These are phyloP conservation scores for Otus sunia DNA, from an alignment of 2,113 vertebrate species.

Conservation along the genomic window DNA sequence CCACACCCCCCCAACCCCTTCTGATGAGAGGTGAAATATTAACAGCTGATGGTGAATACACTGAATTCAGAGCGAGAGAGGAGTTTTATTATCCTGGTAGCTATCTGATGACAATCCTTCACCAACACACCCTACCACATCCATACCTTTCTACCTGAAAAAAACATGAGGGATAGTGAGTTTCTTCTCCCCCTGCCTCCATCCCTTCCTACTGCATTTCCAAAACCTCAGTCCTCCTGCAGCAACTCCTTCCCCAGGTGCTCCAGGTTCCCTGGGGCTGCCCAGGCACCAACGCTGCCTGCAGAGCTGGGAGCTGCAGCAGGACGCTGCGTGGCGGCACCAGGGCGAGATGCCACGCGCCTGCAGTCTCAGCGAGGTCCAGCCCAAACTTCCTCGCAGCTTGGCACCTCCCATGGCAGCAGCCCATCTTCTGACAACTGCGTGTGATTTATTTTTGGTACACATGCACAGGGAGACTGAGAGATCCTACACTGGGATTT, in stretches of 20 bases:
- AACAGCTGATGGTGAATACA: not conserved
- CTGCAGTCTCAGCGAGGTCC: not conserved
- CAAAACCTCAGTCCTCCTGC: not conserved
- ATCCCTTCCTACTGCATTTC: not conserved
- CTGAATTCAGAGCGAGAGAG: not conserved
- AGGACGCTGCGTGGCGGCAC: not conserved
- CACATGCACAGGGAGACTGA: not conserved
- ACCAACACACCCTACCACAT: not conserved
- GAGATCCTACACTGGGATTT: conserved; percentile 13
- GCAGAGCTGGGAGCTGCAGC: not conserved
- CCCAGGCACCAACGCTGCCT: not conserved
- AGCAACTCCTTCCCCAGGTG: not conserved
- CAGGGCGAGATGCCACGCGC: fast-evolving
- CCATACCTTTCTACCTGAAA: not conserved
- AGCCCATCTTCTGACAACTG: not conserved
- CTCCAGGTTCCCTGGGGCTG: not conserved
- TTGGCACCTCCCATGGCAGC: not conserved
- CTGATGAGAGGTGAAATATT: not conserved
- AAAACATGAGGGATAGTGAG: not conserved
- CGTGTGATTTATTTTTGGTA: conserved; percentile 4
- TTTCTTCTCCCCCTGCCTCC: not conserved
- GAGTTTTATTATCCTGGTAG: not conserved
- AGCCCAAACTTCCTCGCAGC: not conserved
- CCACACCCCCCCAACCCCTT: not conserved
- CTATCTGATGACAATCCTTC: not conserved